phyloP scores from a whole-genome alignment of 2,113 vertebrate species.

The Rhynchopsitta pachyrhyncha region DNA sequence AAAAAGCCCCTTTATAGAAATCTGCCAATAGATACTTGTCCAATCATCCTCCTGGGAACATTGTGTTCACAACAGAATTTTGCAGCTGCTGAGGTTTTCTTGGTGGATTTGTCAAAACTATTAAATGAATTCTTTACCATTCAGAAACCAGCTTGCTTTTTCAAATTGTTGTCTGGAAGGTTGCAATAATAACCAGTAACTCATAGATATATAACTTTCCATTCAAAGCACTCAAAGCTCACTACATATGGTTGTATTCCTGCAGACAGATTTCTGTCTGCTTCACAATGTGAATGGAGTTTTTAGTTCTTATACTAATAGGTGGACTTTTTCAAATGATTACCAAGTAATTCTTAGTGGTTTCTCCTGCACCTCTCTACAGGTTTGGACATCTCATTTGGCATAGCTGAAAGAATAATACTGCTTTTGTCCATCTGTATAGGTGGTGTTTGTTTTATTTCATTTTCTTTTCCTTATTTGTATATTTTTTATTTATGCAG shows the following conservation, averaged over 20 bases:
- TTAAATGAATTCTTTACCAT: not conserved
- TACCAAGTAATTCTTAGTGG: not conserved
- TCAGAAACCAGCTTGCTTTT: not conserved
- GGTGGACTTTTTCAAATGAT: not conserved
- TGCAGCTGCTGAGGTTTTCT: not conserved
- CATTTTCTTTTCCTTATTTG: not conserved
- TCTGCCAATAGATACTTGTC: conserved; percentile 10
- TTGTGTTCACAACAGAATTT: not conserved
- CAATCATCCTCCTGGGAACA: not conserved
- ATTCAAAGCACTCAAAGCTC: not conserved
- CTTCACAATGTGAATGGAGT: not conserved
- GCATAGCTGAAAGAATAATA: not conserved
- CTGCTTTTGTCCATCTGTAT: not conserved
- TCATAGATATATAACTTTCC: not conserved
- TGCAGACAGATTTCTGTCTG: not conserved
- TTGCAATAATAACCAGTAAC: not conserved
- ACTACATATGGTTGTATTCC: not conserved
- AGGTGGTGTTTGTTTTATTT: not conserved
- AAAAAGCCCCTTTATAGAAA: not conserved
- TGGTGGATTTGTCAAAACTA: not conserved
- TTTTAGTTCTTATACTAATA: not conserved
- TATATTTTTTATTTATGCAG: not conserved
- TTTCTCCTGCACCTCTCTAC: not conserved
- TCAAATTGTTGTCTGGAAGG: not conserved
- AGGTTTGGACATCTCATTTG: not conserved